Base-by-base conservation (phyloP, 2,797 vertebrate species). In the Crocodylus rhombifer region DNA sequence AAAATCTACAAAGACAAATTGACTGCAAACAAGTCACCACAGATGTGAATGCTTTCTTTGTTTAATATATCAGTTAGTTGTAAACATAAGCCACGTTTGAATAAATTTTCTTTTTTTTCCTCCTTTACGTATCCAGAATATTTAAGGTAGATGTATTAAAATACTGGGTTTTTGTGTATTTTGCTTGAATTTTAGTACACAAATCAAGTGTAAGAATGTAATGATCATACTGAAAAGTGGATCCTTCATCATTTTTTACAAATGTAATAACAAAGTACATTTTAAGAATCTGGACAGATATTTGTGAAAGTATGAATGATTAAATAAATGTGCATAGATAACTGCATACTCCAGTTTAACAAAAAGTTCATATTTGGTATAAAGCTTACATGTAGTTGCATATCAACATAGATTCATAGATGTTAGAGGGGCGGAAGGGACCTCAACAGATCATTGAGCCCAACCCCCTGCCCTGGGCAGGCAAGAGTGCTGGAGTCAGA, bases 81-180 rank as follows among this genome's bases (percentile, higher is more conserved):
- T 51, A 9, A 80, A 80, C 33, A 30, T 25, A 42, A 75, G 88
- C 30, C 57, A 76, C 76, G 25, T 42, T 33, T 15, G 23, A 74
- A 25, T 0, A 42, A 14, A 69, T 28, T 36, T 65, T 25, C 60
- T 61, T 23, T 1, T 28, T 65, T 25, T 64, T 61, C 21, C 1
- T 2, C 25, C 15, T 3, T 3, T 36, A 36, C 6, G 3, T 65
- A 64, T 13, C 62, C n/a, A 75, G 51, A 17, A 77, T 0, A 0
- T 4, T 10, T 21, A 2, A 51, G 13, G 13, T 64, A 69, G 60
- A 15, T 88, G 42, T 51, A 51, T 51, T 51, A 51, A 51, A 51
- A 51, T 51, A 51, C 42, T 85, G 25, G 42, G 42, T 21, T 89
- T 80, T 56, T 71, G 23, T 25, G 79, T 42, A 60, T 81, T 78